These are phyloP conservation scores for Tenthredo notha DNA, from an alignment of 2,888 invertebrate species.

Conservation along the genomic window DNA sequence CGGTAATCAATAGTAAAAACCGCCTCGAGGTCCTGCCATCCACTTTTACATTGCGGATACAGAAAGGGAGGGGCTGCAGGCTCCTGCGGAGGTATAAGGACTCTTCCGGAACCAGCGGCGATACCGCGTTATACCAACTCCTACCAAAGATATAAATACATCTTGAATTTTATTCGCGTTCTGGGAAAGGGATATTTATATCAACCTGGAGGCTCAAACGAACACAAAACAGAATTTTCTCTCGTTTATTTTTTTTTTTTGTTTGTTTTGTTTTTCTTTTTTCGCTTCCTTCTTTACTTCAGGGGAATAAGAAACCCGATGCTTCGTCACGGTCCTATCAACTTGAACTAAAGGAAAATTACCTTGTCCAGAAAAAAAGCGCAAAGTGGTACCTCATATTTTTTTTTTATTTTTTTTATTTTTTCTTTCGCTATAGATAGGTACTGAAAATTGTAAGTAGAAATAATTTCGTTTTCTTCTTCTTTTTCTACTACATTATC, in stretches of 20 bases:
- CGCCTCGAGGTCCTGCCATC: slow-evolving; percentile 65
- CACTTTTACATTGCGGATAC: slow-evolving; percentile 63
- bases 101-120: slow-evolving; percentile 36
- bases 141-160: slow-evolving; percentile 18
- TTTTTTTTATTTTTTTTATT: too few species aligned
- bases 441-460: not conserved
- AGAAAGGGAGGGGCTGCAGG: slow-evolving; percentile 64
- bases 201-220: not conserved
- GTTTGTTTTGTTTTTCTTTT: not conserved
- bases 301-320: not conserved
- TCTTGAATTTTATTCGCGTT: not conserved
- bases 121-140: slow-evolving; percentile 11
- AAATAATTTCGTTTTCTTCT: not conserved
- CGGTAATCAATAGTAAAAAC: slow-evolving; percentile 77
- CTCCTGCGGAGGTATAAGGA: slow-evolving; percentile 11
- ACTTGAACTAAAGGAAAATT: not conserved
- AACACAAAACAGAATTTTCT: not conserved
- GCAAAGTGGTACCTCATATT: not conserved
- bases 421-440: not conserved
- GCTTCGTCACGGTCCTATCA: not conserved
- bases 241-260: not conserved
- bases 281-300: not conserved
- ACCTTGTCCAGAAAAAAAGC: not conserved
- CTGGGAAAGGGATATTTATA: slow-evolving; percentile 9
- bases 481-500: not conserved